Evolutionary conservation across 2,113 vertebrate genomes (phyloP), one percentile per base, ranked within the genome.

Genomic region (Nerophis lumbriciformis): DNA sequence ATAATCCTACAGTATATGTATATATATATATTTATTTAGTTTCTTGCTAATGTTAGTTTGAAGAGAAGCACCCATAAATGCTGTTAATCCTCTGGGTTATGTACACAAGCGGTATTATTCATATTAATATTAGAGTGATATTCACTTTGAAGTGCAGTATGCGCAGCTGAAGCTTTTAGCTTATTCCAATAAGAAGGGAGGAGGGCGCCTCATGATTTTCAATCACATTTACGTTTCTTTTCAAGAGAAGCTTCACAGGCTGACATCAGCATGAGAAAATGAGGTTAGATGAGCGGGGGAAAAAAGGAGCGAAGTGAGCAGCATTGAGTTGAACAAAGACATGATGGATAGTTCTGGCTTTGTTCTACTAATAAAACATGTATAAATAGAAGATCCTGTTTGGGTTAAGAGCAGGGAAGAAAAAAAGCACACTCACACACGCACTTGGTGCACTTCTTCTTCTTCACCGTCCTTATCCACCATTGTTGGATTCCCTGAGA

Each of bases 401-500:
- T 77, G 79, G 73, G 68, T 76, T 79, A 62, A 82, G 75, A 65
- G 72, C 66, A 71, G 67, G 65, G 59, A 67, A 56, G 50, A 82
- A 69, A 49, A 77, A 72, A 38, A 74, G 1, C 37, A 71, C 50
- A 51, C 45, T 65, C 47, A 61, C 38, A 68, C 45, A 42, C 47
- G 56, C 55, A 38, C 55, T 37, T 67, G 63, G 57, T 69, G 74
- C 71, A 72, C 39, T 57, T 57, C 38, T 66, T 73, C 71, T 28
- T 28, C 28, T 28, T 28, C 19, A 60, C 71, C 4, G 63, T 60
- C 69, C 69, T 77, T 52, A 53, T 80, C 83, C 78, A 75, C 61
- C 35, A 67, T 72, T 75, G 73, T 82, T 73, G 74, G 81, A 81
- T 86, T 90, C 87, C 88, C 90, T 90, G 90, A 90, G 88, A 90